Percentiles rank a stretch among this genome's conserved stretches.
Conservation (phyloP, 1,140 invertebrate species). For the Teleogryllus occipitalis region DNA sequence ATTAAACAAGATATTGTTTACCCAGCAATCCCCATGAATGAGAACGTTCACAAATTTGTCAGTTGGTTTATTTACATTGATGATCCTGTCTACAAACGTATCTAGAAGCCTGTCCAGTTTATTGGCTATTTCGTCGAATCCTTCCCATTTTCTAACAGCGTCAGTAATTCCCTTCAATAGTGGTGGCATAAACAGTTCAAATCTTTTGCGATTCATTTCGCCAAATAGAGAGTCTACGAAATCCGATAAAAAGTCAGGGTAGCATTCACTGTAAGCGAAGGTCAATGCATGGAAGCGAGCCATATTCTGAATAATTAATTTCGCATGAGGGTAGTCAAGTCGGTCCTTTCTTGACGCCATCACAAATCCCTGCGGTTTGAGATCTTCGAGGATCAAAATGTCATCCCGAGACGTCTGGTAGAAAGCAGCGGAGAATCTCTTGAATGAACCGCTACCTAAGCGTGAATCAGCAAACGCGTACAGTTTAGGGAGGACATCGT, state of each 20-base stretch:
- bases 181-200: not conserved
- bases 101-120: not conserved
- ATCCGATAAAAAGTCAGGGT: not conserved
- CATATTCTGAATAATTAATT: not conserved
- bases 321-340: not conserved
- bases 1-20: constrained; percentile 27
- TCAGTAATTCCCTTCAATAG: not conserved
- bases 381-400: constrained; percentile 42
- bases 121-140: not conserved
- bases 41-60: constrained; percentile 9
- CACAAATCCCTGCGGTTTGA: not conserved
- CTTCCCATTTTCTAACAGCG: not conserved
- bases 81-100: not conserved
- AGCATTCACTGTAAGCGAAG: not conserved
- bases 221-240: not conserved
- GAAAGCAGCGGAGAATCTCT: not conserved
- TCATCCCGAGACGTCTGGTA: constrained; percentile 8
- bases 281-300: not conserved
- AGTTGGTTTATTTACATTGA: not conserved
- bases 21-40: constrained; percentile 26
- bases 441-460: constrained; percentile 13
- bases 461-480: not conserved
- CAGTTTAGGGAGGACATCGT: not conserved
- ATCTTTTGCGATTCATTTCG: not conserved
- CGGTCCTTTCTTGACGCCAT: not conserved